Conservation (phyloP, 2,113 vertebrate species). For the Dermatemys mawii region DNA sequence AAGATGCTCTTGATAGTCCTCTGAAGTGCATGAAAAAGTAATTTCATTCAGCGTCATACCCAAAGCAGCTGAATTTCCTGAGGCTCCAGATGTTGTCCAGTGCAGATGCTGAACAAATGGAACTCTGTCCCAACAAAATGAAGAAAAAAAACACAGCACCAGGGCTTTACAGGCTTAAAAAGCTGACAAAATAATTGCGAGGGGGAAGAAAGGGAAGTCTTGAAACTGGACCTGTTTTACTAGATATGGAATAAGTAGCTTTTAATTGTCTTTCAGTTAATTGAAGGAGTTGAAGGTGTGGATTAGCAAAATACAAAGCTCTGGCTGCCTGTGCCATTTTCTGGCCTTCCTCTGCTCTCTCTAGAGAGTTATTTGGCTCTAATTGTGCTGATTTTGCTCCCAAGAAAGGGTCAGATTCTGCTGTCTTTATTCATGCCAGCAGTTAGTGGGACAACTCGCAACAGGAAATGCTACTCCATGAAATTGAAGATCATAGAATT, state of each 20-base stretch:
- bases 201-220: conserved; percentile 24
- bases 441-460: conserved; percentile 6
- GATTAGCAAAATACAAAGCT: conserved; percentile 48
- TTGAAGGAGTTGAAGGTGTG: conserved; percentile 3
- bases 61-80: conserved; percentile 85
- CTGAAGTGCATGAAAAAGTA: conserved; percentile 91
- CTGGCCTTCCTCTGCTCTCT: conserved; percentile 10
- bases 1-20: conserved; percentile 83
- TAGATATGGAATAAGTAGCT: conserved; percentile 11
- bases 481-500: background rate
- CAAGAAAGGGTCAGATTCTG: conserved; percentile 38
- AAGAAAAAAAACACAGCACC: conserved; percentile 58
- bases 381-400: conserved; percentile 26
- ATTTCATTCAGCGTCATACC: conserved; percentile 82
- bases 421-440: conserved; percentile 7
- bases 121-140: conserved; percentile 71
- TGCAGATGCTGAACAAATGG: conserved; percentile 88
- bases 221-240: background rate
- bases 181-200: conserved; percentile 40
- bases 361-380: conserved; percentile 54
- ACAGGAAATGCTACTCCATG: background rate
- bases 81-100: conserved; percentile 88
- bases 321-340: conserved; percentile 3
- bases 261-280: conserved; percentile 25
- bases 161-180: conserved; percentile 47